Conservation (phyloP, 2,113 vertebrate genomes). For the Pardalotus punctatus region DNA sequence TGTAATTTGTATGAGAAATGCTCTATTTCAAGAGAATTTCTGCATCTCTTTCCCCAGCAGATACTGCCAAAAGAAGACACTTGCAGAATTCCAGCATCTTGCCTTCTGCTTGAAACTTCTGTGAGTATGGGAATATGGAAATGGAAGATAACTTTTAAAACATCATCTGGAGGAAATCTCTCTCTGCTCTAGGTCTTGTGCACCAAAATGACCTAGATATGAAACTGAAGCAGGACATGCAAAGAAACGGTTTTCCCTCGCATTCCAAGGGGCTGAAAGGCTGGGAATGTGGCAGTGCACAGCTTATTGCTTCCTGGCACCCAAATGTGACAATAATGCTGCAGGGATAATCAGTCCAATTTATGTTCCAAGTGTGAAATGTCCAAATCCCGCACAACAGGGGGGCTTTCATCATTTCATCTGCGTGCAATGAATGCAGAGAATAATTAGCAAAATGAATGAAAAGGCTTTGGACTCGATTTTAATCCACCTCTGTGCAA, state of each 20-base stretch:
- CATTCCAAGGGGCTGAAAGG: background rate
- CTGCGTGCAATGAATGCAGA: conserved; percentile 24
- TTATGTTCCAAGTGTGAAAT: conserved; percentile 60
- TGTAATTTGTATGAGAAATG: background rate
- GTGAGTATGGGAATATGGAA: background rate
- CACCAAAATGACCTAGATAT: background rate
- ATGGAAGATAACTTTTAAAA: background rate
- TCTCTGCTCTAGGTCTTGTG: background rate
- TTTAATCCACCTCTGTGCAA: conserved; percentile 54
- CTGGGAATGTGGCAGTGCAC: background rate
- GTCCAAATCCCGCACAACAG: conserved; percentile 15
- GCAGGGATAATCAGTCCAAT: conserved; percentile 34
- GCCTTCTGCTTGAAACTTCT: background rate
- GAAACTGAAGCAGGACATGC: background rate
- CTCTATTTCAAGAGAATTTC: background rate
- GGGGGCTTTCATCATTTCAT: conserved; percentile 60
- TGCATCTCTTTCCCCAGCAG: background rate
- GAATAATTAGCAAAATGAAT: conserved; percentile 51
- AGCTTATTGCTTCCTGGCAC: conserved; percentile 27
- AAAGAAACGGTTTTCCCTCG: background rate
- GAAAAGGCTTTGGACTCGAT: conserved; percentile 31
- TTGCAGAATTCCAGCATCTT: background rate
- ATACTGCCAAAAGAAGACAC: background rate
- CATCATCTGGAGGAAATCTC: background rate
- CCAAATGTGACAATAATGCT: conserved; percentile 15